Evolutionary conservation across 2,888 invertebrate genomes (phyloP).

Genomic region (Mythimna vitellina): DNA sequence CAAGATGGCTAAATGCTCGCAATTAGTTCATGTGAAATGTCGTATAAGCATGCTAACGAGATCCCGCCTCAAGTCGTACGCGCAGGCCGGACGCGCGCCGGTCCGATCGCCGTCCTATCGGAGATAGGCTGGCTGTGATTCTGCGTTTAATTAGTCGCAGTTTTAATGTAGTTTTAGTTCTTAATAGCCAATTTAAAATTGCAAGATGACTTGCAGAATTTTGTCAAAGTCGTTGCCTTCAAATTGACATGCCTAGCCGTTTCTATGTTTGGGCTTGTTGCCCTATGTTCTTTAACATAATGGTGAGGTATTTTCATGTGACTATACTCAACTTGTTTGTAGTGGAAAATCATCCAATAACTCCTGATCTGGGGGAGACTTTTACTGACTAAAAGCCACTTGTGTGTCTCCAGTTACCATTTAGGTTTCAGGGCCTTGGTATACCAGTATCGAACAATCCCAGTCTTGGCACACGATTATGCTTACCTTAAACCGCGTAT

Average conservation of each 20-base stretch:
- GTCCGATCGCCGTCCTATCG: slow-evolving; percentile 53
- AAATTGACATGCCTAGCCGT: background rate
- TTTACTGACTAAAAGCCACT: too few relatives aligned
- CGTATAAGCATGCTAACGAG: slow-evolving; percentile 89
- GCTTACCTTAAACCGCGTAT: background rate
- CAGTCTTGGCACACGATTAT: too few relatives aligned
- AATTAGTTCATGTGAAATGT: slow-evolving; percentile 90
- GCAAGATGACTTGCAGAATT: background rate
- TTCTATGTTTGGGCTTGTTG: background rate
- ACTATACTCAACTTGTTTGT: too few relatives aligned
- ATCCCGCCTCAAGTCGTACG: slow-evolving; percentile 79
- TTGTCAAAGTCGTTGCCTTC: background rate
- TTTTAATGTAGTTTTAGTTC: background rate
- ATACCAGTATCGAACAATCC: too few relatives aligned
- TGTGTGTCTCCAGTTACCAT: background rate
- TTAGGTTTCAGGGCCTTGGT: too few relatives aligned
- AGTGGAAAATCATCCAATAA: too few relatives aligned
- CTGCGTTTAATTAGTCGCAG: slow-evolving; percentile 59
- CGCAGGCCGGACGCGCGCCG: slow-evolving; percentile 66
- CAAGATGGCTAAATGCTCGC: slow-evolving; percentile 89
- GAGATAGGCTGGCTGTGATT: slow-evolving; percentile 45
- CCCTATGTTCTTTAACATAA: background rate
- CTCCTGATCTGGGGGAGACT: too few relatives aligned
- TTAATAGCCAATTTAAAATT: background rate
- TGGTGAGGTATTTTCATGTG: too few relatives aligned